Base-by-base conservation (phyloP, 2,888 invertebrate species). In the Nomada fabriciana region DNA sequence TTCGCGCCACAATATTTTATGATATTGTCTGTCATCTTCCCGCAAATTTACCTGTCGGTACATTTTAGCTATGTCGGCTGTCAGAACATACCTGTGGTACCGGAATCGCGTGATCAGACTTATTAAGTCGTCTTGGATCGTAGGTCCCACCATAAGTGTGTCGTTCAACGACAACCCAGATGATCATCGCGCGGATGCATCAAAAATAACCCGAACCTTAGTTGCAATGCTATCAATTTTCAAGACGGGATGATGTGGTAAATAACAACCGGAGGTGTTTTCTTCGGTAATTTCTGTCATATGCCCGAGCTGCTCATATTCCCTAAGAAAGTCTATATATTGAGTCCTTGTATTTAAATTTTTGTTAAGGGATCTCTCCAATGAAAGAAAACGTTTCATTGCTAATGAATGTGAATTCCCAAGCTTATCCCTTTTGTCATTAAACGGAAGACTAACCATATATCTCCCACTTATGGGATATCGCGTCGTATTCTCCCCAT, bases 171-270 rank as follows among this genome's bases (percentile, higher is more conserved):
- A 71, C 13, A 52, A 10, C 0, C 42, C 42, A 0, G 52, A 61
- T 2, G 52, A 20, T 10, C 53, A n/a, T 23, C 29, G 18, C 2
- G 61, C 61, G 1, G 70, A 60, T 1, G 50, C 70, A 18, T 70
- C 60, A n/a, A 70, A 70, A 11, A 70, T 60, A 52, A 57, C 71
- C 1, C 61, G 42, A 9, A 61, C 13, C 15, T 63, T 71, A 0
- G 71, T 71, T 3, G 65, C 42, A 2, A 50, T 0, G 5, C 74
- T 74, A 9, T 47, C 47, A 0, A 2, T 15, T 20, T 67, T 74
- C 0, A n/a, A 7, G 0, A 67, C 74, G 2, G 67, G 11, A 25
- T 74, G 67, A 5, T 67, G 74, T 4, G 64, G 73, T 2, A 73
- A 15, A 5, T 64, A 73, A 13, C 18, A 65, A 0, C 42, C 63